A percentile compares a stretch with the other conserved stretches of the same genome.
Evolutionary conservation across 2,113 vertebrate species (phyloP).

Genomic region (Labrus mixtus): DNA sequence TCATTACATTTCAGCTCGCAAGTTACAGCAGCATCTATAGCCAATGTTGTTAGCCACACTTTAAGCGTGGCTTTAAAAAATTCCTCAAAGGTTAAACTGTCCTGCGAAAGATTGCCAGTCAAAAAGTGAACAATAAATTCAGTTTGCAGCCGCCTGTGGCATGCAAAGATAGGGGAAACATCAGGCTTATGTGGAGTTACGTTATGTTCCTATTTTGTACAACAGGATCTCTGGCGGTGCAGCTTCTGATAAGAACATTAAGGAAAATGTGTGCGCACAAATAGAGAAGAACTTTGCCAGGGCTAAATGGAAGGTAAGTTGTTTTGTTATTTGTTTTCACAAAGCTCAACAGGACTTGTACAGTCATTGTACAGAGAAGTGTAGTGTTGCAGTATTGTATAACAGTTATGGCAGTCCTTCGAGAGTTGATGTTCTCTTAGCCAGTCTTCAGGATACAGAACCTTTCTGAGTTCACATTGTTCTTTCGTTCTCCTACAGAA

Average conservation of each 20-base stretch:
- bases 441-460: neutral
- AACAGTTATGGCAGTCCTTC: neutral
- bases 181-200: slow-evolving; percentile 23
- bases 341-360: neutral
- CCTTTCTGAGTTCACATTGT: neutral
- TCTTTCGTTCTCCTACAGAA: slow-evolving; percentile 87
- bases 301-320: slow-evolving; percentile 97
- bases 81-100: neutral
- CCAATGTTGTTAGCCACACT: no score
- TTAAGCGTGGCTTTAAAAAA: neutral
- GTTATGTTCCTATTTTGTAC: slow-evolving; percentile 34
- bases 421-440: slow-evolving; percentile 1
- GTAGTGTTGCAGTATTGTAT: neutral
- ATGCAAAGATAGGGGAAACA: neutral
- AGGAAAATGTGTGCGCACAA: slow-evolving; percentile 96
- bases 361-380: neutral
- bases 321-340: slow-evolving; percentile 10
- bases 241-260: slow-evolving; percentile 98
- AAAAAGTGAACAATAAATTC: neutral
- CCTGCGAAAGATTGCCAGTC: neutral
- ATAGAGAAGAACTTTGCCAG: slow-evolving; percentile 99
- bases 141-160: neutral
- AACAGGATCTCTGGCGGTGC: slow-evolving; percentile 97
- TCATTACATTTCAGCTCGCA: no score
- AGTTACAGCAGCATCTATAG: no score